These are phyloP conservation scores for Corbicula japonica DNA, from an alignment of 2,888 invertebrate genomes.

Conservation along the genomic window DNA sequence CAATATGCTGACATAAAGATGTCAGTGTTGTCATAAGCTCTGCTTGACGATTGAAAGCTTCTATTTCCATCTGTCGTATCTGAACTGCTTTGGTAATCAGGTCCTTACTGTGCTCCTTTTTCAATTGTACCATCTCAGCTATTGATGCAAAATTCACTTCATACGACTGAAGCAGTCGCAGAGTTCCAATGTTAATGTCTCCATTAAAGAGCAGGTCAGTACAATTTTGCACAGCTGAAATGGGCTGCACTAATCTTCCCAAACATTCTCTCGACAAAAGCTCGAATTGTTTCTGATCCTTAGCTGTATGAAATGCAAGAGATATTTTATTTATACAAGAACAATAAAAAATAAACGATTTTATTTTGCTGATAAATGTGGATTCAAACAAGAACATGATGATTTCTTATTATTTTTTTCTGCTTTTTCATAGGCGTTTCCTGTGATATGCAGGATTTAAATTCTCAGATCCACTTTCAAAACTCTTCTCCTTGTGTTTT, in stretches of 20 bases:
- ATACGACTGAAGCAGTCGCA: slow-evolving; percentile 10
- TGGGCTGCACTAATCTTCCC: slow-evolving; percentile 11
- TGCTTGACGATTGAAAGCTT: slow-evolving; percentile 32
- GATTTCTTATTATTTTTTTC: too few relatives aligned
- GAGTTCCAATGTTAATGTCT: slow-evolving; percentile 28
- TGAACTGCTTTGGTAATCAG: slow-evolving; percentile 10
- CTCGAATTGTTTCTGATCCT: neutral
- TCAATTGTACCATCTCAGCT: neutral
- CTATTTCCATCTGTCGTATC: slow-evolving; percentile 32
- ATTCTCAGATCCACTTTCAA: too few relatives aligned
- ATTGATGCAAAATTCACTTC: slow-evolving; percentile 31
- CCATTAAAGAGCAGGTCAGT: slow-evolving; percentile 23
- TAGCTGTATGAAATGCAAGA: neutral
- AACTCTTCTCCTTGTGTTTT: too few relatives aligned
- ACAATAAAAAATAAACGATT: too few relatives aligned
- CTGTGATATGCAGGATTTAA: neutral
- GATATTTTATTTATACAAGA: neutral
- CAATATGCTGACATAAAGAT: neutral
- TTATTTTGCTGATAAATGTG: too few relatives aligned
- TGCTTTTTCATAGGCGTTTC: too few relatives aligned
- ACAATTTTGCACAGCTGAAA: slow-evolving; percentile 28
- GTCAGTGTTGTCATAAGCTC: slow-evolving; percentile 27
- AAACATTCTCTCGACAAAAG: slow-evolving; percentile 33
- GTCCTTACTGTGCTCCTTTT: slow-evolving; percentile 2
- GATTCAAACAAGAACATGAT: neutral